Percentiles rank a stretch among this genome's conserved stretches.
Conservation (phyloP, 2,113 vertebrate genomes). For the Pithys albifrons region DNA sequence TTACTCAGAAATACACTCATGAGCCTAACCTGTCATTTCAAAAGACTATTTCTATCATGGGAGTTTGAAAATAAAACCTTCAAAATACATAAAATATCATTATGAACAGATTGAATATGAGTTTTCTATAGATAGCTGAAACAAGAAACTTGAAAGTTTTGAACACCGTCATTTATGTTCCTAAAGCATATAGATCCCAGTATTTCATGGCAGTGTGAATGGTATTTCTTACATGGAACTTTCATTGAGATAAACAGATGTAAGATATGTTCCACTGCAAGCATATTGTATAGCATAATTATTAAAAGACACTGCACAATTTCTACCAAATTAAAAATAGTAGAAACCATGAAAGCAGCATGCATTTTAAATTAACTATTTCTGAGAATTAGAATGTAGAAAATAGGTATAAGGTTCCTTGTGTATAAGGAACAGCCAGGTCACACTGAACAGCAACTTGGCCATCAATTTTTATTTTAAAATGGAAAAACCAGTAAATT, state of each 20-base stretch:
- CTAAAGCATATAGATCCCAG: neutral
- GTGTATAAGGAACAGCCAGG: neutral
- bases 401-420: neutral
- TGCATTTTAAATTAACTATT: neutral
- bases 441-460: neutral
- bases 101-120: neutral
- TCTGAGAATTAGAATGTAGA: neutral
- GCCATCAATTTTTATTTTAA: neutral
- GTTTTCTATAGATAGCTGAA: neutral
- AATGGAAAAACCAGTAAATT: neutral
- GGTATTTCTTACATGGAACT: neutral
- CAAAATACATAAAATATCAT: neutral
- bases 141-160: neutral
- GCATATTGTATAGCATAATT: neutral
- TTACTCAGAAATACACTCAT: neutral
- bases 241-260: neutral
- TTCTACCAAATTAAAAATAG: neutral
- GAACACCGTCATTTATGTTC: neutral
- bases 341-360: neutral
- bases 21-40: neutral
- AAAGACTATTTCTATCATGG: neutral
- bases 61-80: neutral
- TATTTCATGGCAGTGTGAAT: neutral
- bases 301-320: neutral
- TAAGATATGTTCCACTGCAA: neutral